A percentile compares a stretch with the other conserved stretches of the same genome.
These are phyloP conservation scores for Petaurus breviceps DNA, from an alignment of 2,113 vertebrate genomes.

Conservation along the genomic window DNA sequence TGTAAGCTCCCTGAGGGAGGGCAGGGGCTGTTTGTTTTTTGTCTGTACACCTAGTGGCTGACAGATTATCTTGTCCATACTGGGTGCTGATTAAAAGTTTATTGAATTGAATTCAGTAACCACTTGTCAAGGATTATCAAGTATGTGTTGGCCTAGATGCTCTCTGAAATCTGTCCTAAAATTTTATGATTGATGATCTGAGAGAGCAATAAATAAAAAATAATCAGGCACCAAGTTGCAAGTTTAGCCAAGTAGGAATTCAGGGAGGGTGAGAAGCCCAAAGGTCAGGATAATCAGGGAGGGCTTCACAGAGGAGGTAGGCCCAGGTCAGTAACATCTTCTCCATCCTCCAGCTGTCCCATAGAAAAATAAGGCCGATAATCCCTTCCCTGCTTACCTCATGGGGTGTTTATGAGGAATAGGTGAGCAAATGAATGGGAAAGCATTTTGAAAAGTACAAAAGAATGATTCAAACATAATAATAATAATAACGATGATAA, in stretches of 20 bases:
- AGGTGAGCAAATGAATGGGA: not conserved
- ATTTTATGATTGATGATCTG: not conserved
- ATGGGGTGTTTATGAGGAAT: not conserved
- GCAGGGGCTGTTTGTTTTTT: not conserved
- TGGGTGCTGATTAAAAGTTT: not conserved
- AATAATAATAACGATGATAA: not conserved
- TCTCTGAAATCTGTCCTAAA: not conserved
- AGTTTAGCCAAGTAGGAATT: not conserved
- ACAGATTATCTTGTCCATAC: not conserved
- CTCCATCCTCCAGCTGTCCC: not conserved
- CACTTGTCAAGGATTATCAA: not conserved
- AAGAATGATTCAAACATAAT: not conserved
- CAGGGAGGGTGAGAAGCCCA: not conserved
- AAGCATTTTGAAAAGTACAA: not conserved
- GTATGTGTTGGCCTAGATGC: not conserved
- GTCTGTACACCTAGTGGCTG: not conserved
- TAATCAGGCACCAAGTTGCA: not conserved
- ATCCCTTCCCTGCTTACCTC: not conserved
- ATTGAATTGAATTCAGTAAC: not conserved
- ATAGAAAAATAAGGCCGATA: not conserved
- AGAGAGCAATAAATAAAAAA: not conserved
- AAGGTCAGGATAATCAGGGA: not conserved
- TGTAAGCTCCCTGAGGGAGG: not conserved
- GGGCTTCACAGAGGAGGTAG: not conserved
- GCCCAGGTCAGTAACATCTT: not conserved